These are phyloP conservation scores for Hymenopus coronatus DNA, from an alignment of 2,888 invertebrate genomes.

Conservation along the genomic window DNA sequence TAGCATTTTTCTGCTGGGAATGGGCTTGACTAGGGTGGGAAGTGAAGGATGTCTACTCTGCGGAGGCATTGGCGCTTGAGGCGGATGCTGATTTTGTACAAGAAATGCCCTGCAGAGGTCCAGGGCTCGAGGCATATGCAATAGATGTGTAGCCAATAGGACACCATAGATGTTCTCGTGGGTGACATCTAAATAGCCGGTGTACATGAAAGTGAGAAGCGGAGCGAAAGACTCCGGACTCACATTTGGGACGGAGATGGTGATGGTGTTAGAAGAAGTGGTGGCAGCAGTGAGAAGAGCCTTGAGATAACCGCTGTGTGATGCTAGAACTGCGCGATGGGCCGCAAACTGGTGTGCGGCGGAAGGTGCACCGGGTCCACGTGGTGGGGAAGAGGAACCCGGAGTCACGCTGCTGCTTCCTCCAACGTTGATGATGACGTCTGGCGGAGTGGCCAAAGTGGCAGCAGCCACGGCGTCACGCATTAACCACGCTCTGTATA, in stretches of 20 bases:
- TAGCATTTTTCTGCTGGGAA: constrained; percentile 50
- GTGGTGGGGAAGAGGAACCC: neutral
- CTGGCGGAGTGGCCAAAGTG: constrained; percentile 53
- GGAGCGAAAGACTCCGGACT: constrained; percentile 50
- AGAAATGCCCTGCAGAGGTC: constrained; percentile 66
- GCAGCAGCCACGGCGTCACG: constrained; percentile 37
- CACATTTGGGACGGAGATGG: constrained; percentile 55
- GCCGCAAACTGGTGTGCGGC: constrained; percentile 58
- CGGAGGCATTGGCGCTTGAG: constrained; percentile 29
- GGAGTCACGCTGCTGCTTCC: constrained; percentile 10
- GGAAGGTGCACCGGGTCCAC: neutral
- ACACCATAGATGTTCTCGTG: constrained; percentile 70
- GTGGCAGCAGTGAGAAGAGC: constrained; percentile 51
- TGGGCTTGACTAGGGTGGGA: constrained; percentile 44
- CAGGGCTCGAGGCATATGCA: constrained; percentile 70
- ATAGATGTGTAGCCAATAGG: constrained; percentile 65
- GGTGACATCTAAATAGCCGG: constrained; percentile 67
- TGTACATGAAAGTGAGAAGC: constrained; percentile 71
- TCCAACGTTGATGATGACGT: constrained; percentile 63
- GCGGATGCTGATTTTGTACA: constrained; percentile 50
- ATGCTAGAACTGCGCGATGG: constrained; percentile 61
- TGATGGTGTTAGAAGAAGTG: constrained; percentile 32
- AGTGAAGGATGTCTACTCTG: constrained; percentile 20
- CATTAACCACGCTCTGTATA: constrained; percentile 50
- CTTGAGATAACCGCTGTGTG: constrained; percentile 70